Evolutionary conservation across 1,140 invertebrate genomes (phyloP), one percentile per base, ranked within the genome.

Genomic region (Caenorhabditis inopinata): DNA sequence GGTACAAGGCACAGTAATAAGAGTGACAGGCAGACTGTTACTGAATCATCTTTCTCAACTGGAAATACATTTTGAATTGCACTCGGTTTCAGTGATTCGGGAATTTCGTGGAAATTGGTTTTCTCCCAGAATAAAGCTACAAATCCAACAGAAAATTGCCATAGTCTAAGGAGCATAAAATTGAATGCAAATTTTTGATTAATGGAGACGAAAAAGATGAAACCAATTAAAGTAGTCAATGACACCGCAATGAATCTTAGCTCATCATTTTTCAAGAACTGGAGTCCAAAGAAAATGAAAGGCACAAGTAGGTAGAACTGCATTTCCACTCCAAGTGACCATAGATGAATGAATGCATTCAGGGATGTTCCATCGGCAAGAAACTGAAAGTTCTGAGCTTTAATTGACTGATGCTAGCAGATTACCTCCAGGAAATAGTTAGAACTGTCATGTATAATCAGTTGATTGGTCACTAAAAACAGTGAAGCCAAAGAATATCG

Each of bases 281-380:
- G 53, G 2, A 58, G 16, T 16, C 32, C 49, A 35, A 78, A 62
- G 16, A 58, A 78, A 16, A 78, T 58, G 16, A 62, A 18, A 7
- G 76, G 76, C 0, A 62, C 49, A 21, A 78, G 42, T 12, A 78
- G 76, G 32, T 78, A 78, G 23, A 78, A 78, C 46, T 78, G 76
- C 51, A 78, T 58, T 29, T 78, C 76, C 3, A 58, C n/a, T 2
- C 35, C 62, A 5, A 78, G 18, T 3, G 76, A 78, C 76, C 76
- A 78, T 11, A 68, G 21, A 32, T 78, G 76, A 25, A 78, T 51
- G 38, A 78, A 78, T 1, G 29, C 25, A 25, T 78, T 53, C 21
- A 58, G 45, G 0, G 49, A 45, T 7, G 42, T 32, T 1, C 21
- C 42, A 25, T 51, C 12, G 1, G 76, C 45, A 25, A 58, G 25